A percentile compares a stretch with the other conserved stretches of the same genome.
Conservation (phyloP, 2,113 vertebrate species). For the Raja brachyura region DNA sequence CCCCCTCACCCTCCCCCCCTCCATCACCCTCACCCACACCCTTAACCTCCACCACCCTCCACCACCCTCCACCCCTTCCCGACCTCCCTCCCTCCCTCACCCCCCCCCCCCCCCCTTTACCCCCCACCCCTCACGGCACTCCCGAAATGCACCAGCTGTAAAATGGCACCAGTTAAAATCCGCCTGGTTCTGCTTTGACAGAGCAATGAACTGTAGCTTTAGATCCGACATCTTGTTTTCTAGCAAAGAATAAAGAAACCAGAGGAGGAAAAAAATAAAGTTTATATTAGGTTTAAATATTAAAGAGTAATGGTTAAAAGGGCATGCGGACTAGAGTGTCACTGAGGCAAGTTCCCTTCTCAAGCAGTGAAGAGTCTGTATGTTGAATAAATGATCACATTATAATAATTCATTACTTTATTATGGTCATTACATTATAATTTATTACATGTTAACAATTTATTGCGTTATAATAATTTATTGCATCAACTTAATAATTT, state of each 20-base stretch:
- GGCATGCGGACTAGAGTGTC: neutral
- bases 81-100: no score
- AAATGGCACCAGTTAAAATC: neutral
- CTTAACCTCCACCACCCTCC: no score
- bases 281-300: neutral
- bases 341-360: neutral
- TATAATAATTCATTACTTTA: conserved; percentile 34
- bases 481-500: conserved; percentile 15
- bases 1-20: no score
- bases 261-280: neutral
- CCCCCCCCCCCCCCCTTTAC: no score
- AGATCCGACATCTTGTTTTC: neutral
- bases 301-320: neutral
- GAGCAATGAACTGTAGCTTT: neutral
- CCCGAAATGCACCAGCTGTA: neutral
- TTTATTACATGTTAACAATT: conserved; percentile 13
- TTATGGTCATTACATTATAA: conserved; percentile 32
- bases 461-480: conserved; percentile 33
- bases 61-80: no score
- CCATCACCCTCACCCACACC: no score
- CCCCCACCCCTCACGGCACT: no score
- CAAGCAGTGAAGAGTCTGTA: neutral
- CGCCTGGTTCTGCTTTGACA: neutral
- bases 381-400: conserved; percentile 5
- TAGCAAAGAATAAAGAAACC: neutral